Evolutionary conservation across 2,113 vertebrate species (phyloP).

Genomic region (Sclerurus mexicanus): DNA sequence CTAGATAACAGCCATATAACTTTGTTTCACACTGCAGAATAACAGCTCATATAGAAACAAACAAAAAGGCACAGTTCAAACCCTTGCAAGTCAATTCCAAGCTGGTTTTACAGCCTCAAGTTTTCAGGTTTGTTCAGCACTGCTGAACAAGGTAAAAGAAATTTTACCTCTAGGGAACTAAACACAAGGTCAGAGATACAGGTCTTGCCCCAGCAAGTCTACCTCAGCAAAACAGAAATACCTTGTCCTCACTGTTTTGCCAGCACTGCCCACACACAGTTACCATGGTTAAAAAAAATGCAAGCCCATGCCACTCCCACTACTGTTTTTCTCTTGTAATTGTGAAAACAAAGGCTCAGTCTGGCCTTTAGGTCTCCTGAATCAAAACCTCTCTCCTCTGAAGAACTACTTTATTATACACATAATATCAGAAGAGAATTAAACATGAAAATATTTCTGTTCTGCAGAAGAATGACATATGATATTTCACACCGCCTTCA

Average conservation of each 20-base stretch:
- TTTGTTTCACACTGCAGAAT: background rate
- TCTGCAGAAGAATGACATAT: background rate
- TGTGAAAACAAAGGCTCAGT: background rate
- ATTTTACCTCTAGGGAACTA: background rate
- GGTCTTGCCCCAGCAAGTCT: conserved; percentile 34
- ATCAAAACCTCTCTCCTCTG: background rate
- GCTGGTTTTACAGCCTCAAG: background rate
- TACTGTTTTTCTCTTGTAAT: background rate
- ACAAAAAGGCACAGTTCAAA: background rate
- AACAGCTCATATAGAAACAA: background rate
- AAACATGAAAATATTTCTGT: background rate
- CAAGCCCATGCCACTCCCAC: background rate
- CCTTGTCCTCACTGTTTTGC: background rate
- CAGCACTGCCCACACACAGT: conserved; percentile 14
- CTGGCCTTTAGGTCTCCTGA: background rate
- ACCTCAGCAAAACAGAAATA: conserved; percentile 7
- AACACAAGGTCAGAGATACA: background rate
- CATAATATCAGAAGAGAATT: background rate
- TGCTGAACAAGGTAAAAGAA: background rate
- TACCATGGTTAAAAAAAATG: background rate
- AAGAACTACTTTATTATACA: background rate
- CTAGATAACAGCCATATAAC: background rate
- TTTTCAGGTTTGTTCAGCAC: background rate
- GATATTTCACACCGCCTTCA: background rate
- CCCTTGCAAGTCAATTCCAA: background rate